These are phyloP conservation scores for Pipistrellus nathusii DNA, from an alignment of 2,797 vertebrate genomes.

Conservation along the genomic window DNA sequence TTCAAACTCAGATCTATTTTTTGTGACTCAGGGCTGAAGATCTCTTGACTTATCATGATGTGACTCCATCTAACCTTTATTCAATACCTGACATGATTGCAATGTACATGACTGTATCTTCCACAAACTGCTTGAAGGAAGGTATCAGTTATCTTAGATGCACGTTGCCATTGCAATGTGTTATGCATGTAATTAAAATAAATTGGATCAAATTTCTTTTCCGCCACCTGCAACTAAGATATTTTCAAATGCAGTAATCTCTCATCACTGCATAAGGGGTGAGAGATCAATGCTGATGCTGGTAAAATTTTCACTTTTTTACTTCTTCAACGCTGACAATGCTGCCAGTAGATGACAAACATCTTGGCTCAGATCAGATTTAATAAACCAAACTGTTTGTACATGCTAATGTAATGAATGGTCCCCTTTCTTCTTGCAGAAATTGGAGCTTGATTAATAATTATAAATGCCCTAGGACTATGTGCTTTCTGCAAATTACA, in stretches of 20 bases:
- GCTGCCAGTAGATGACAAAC: background rate
- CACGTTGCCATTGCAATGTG: background rate
- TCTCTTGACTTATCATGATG: constrained; percentile 1
- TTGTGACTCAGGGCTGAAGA: background rate
- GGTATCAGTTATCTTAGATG: background rate
- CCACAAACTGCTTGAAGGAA: background rate
- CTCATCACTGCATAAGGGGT: background rate
- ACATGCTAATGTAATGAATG: constrained; percentile 53
- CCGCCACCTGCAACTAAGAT: constrained; percentile 38
- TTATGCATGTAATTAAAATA: background rate
- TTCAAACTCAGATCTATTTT: background rate
- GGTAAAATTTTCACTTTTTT: constrained; percentile 60
- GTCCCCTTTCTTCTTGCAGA: constrained; percentile 44
- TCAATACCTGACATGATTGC: background rate
- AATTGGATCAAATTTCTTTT: constrained; percentile 58
- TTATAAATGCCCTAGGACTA: constrained; percentile 37
- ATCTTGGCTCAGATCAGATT: constrained; percentile 27
- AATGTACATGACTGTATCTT: background rate
- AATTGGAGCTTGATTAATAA: constrained; percentile 52
- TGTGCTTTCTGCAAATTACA: constrained; percentile 45
- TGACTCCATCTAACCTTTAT: background rate
- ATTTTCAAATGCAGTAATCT: constrained; percentile 33
- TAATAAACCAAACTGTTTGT: constrained; percentile 65
- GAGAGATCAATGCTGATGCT: constrained; percentile 34
- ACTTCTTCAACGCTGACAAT: background rate